A percentile compares a stretch with the other conserved stretches of the same genome.
Conservation (phyloP, 2,888 invertebrate genomes). For the Hyposoter didymator region DNA sequence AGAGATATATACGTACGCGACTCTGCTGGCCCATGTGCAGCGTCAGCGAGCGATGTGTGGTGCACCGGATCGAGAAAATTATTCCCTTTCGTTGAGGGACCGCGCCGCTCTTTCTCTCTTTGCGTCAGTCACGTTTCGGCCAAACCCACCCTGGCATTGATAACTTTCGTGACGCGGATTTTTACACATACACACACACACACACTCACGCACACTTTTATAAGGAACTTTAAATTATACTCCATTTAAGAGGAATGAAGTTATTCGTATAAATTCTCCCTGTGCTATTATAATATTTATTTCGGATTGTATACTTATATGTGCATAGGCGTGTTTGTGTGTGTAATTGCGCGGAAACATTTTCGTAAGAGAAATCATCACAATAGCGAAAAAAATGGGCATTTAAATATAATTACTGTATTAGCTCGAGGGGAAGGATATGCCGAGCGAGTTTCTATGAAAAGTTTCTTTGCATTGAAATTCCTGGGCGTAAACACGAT, state of each 20-base stretch:
- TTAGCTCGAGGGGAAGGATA: slow-evolving; percentile 39
- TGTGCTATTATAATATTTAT: slow-evolving; percentile 29
- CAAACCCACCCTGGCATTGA: slow-evolving; percentile 65
- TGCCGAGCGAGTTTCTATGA: slow-evolving; percentile 15
- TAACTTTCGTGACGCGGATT: slow-evolving; percentile 45
- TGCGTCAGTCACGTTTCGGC: slow-evolving; percentile 65
- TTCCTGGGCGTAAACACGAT: slow-evolving; percentile 1
- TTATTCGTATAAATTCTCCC: slow-evolving; percentile 56
- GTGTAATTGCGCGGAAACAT: slow-evolving; percentile 21
- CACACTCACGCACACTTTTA: not conserved
- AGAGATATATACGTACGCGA: not conserved
- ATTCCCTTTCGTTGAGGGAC: slow-evolving; percentile 56
- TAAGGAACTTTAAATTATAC: slow-evolving; percentile 58
- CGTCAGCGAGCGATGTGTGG: slow-evolving; percentile 51
- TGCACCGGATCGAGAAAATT: slow-evolving; percentile 63
- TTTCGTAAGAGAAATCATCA: slow-evolving; percentile 48
- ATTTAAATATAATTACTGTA: slow-evolving; percentile 63
- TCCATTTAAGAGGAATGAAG: slow-evolving; percentile 64
- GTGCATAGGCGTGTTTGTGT: slow-evolving; percentile 7
- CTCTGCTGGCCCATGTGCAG: not conserved
- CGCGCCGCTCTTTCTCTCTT: slow-evolving; percentile 17
- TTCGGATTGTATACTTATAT: slow-evolving; percentile 18
- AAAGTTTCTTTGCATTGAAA: not conserved
- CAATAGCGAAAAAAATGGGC: slow-evolving; percentile 35
- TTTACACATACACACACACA: not conserved